A percentile compares a stretch with the other conserved stretches of the same genome.
These are phyloP conservation scores for Rhagonycha lutea DNA, from an alignment of 2,888 invertebrate species.

Conservation along the genomic window DNA sequence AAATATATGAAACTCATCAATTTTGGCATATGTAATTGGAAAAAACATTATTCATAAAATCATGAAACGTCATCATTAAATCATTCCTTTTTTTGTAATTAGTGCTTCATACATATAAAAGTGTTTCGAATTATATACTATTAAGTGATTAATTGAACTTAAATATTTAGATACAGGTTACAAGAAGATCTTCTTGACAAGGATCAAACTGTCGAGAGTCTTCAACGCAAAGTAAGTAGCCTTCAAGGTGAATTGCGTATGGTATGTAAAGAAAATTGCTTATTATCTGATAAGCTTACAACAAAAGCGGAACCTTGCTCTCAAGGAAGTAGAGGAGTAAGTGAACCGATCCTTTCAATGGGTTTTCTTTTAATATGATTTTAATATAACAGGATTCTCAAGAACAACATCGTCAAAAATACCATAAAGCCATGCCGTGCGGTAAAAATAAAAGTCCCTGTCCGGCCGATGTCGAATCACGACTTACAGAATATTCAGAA, in stretches of 20 bases:
- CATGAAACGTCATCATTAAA: constrained; percentile 7
- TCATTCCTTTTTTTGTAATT: not conserved
- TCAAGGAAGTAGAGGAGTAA: constrained; percentile 18
- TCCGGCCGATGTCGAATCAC: constrained; percentile 55
- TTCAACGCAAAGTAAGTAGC: constrained; percentile 64
- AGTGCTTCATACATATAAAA: not conserved
- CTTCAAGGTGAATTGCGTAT: constrained; percentile 68
- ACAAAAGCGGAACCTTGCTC: constrained; percentile 15
- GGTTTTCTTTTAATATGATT: not conserved
- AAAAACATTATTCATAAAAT: constrained; percentile 8
- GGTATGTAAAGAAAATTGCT: constrained; percentile 64
- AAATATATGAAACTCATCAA: constrained; percentile 14
- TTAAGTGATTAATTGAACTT: not conserved
- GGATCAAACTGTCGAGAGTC: constrained; percentile 65
- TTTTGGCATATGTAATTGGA: constrained; percentile 12
- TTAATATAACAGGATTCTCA: not conserved
- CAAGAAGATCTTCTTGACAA: constrained; percentile 68
- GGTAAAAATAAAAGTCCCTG: constrained; percentile 50
- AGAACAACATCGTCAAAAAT: constrained; percentile 13
- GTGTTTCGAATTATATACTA: not conserved
- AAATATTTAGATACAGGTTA: constrained; percentile 60
- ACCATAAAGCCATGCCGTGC: constrained; percentile 42
- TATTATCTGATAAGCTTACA: constrained; percentile 60
- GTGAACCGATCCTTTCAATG: not conserved
- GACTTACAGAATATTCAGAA: constrained; percentile 53